Base-by-base conservation (phyloP, 92 coral and sea anemone genomes). In the Epizoanthus fatuus region DNA sequence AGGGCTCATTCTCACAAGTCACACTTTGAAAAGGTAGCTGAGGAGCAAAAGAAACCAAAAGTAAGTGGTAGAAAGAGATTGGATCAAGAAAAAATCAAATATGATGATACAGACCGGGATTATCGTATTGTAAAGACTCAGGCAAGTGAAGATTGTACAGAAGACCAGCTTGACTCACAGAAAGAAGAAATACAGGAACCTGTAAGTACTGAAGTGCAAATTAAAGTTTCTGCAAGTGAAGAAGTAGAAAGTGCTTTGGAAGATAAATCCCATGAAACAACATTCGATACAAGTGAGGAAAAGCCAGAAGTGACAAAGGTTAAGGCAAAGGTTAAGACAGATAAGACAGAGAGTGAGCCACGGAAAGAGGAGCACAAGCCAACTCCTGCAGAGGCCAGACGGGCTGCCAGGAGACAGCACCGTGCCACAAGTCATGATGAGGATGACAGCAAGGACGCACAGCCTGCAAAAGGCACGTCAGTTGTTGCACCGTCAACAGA, bases 11-110 rank as follows among this genome's bases (percentile, higher is more conserved):
- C 84, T n/a, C 90, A 80, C 75, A 90, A 86, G 69, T 20, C 79
- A 39, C 79, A 89, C 16, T 90, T 90, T 81, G 90, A 90, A 69
- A 86, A 80, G 64, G 93, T 91, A 38, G 87, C 86, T 11, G 84
- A 74, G 60, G 93, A 90, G 51, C 82, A 77, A 42, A 60, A 39
- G 58, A 77, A 77, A 77, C 82, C 82, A 77, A 77, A 62, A 60
- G 82, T 77, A n/a, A 77, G 82, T 77, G 82, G 82, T 37, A 77
- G 82, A 56, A 77, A 77, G 45, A 77, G 82, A 22, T 16, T 77
- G 40, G 82, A 77, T 60, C 69, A 77, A 60, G 82, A 77, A 44
- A 77, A 77, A 17, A 77, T 77, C 2, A 77, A 77, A 60, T 77
- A 77, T 15, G 64, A 75, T 59, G 82, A 60, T 77, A 4, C 52